phyloP scores from a whole-genome alignment of 2,113 vertebrate genomes.

The Myotis yumanensis region DNA sequence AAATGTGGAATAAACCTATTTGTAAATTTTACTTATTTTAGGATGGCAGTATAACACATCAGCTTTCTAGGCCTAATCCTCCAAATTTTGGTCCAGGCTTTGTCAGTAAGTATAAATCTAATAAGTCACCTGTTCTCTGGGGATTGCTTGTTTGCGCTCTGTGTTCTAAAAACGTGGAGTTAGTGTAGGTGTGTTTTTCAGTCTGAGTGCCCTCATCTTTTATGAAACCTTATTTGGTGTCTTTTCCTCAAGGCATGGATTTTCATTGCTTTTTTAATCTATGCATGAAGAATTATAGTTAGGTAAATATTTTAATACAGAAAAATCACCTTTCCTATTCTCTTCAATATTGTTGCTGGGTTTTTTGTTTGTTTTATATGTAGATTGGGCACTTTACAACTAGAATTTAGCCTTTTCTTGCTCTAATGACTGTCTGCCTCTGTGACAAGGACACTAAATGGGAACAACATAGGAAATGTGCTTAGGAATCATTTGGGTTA shows the following conservation, averaged over 20 bases:
- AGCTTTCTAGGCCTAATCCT: constrained; percentile 92
- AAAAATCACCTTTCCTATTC: constrained; percentile 27
- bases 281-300: constrained; percentile 68
- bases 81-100: constrained; percentile 94
- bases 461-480: constrained; percentile 38
- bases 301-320: constrained; percentile 54
- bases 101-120: constrained; percentile 91
- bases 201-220: constrained; percentile 27
- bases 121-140: constrained; percentile 65
- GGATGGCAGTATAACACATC: constrained; percentile 92
- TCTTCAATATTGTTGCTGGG: constrained; percentile 32
- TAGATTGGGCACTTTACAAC: constrained; percentile 45
- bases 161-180: constrained; percentile 42
- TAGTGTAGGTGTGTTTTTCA: constrained; percentile 44
- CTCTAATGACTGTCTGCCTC: constrained; percentile 50
- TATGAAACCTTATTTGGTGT: neutral
- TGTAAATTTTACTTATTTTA: constrained; percentile 84
- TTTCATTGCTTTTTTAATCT: constrained; percentile 20
- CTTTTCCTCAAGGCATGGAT: constrained; percentile 61
- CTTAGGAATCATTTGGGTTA: constrained; percentile 41
- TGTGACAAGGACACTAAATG: constrained; percentile 10
- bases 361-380: neutral
- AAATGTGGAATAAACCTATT: constrained; percentile 74
- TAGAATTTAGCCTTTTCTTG: constrained; percentile 19
- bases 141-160: constrained; percentile 60